Percentiles rank a stretch among this genome's conserved stretches.
Evolutionary conservation across 2,797 vertebrate species (phyloP).

Genomic region (Platalea minor): DNA sequence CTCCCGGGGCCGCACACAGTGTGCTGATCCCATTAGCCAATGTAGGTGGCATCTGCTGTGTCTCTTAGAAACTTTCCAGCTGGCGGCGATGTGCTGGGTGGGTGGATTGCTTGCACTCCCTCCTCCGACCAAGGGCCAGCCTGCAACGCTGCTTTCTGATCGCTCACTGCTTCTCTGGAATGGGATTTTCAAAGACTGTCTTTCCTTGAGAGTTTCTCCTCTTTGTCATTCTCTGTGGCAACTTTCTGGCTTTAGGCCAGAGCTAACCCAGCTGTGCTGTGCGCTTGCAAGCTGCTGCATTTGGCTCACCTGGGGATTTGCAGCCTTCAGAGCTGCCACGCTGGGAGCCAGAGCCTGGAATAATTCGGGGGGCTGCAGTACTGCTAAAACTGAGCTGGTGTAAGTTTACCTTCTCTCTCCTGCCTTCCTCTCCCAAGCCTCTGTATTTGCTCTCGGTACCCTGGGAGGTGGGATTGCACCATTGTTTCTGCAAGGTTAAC

Average conservation of each 20-base stretch:
- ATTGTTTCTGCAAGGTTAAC: rapidly evolving
- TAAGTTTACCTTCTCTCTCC: neutral
- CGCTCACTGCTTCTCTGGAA: neutral
- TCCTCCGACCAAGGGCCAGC: neutral
- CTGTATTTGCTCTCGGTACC: neutral
- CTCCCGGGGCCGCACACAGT: rapidly evolving
- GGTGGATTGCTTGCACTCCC: neutral
- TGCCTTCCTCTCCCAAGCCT: neutral
- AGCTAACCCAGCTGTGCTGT: neutral
- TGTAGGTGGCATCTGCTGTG: neutral
- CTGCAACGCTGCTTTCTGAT: neutral
- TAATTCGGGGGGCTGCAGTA: neutral
- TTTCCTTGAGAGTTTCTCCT: neutral
- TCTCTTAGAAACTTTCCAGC: neutral
- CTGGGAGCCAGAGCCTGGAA: neutral
- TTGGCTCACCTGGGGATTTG: neutral
- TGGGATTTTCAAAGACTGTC: neutral
- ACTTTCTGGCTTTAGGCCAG: neutral
- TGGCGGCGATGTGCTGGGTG: neutral
- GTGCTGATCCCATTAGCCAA: neutral
- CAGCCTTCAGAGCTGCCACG: neutral
- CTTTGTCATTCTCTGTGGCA: neutral
- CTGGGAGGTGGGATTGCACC: neutral
- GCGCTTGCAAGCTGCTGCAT: neutral
- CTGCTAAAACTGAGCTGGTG: neutral